Evolutionary conservation across 2,113 vertebrate genomes (phyloP), one percentile per base, ranked within the genome.

Genomic region (Myrmecobius fasciatus): DNA sequence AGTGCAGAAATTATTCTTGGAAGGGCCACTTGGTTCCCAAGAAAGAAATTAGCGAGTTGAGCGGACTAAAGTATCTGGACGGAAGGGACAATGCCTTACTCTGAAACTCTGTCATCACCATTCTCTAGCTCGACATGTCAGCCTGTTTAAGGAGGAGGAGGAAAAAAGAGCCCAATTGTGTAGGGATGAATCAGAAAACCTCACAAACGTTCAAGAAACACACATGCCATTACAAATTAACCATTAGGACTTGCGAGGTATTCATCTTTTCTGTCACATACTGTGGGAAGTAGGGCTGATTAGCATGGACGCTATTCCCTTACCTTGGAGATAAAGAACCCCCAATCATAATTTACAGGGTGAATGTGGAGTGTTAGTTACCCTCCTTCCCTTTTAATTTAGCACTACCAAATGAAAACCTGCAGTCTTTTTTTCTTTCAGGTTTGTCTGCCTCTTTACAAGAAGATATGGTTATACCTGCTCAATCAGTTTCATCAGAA

Each of bases 191-290:
- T 98, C 98, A 97, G 88, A 97, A 98, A 98, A 98, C 98, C 98
- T 98, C 98, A 97, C 96, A 98, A 98, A 97, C 98, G 97, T 97
- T 98, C 97, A 98, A 97, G 98, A 98, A 99, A 98, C 96, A 99
- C 98, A 98, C 98, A 98, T 98, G 98, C 98, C 98, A 98, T 98
- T 98, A 98, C 98, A 98, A 98, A 99, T 99, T 99, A 99, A 98
- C 98, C 98, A 98, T 98, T 98, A 98, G 98, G 95, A 26, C 94
- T 20, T 97, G 96, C 98, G 96, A 97, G 96, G 98, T 97, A 98
- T 98, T 98, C 98, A 98, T 98, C 97, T 98, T 97, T 97, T 98
- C 98, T 99, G 98, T 98, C 98, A 98, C 97, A 98, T 98, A 97
- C 98, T 98, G 98, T 99, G 98, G 98, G 98, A 98, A 99, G 98